Percentiles rank a stretch among this genome's conserved stretches.
These are phyloP conservation scores for Achatina immaculata DNA, from an alignment of 1,140 invertebrate species.

Conservation along the genomic window DNA sequence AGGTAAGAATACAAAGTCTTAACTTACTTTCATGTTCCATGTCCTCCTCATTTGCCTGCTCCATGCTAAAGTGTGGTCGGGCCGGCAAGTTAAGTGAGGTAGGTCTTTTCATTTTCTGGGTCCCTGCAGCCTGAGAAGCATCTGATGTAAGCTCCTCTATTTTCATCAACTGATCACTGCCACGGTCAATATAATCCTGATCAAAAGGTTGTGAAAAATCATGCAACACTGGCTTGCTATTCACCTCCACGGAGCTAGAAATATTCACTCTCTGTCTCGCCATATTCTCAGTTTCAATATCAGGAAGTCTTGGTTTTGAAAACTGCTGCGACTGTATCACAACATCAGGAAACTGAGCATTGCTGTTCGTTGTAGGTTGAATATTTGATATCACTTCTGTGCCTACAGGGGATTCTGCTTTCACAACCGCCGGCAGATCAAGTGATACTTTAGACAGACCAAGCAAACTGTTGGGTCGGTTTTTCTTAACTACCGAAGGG, in stretches of 20 bases:
- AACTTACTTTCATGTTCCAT: conserved; percentile 24
- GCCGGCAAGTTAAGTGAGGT: conserved; percentile 65
- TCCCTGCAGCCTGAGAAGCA: background rate
- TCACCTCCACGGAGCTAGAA: background rate
- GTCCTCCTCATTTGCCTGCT: conserved; percentile 38
- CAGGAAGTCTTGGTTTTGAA: background rate
- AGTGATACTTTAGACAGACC: conserved; percentile 57
- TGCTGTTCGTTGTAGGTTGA: background rate
- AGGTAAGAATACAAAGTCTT: background rate
- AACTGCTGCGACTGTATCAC: background rate
- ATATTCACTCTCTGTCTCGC: background rate
- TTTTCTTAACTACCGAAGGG: conserved; percentile 44
- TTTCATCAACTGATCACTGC: background rate
- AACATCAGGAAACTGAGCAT: background rate
- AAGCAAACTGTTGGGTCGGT: conserved; percentile 57
- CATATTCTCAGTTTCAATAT: background rate
- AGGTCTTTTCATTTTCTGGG: conserved; percentile 53
- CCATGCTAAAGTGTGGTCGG: conserved; percentile 45
- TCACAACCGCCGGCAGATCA: conserved; percentile 35
- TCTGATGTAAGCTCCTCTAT: background rate
- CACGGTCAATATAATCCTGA: background rate
- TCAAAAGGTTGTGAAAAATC: conserved; percentile 10
- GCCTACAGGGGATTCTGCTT: background rate
- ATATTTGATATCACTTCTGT: background rate
- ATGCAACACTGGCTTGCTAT: conserved; percentile 8